Evolutionary conservation across 2,888 invertebrate species (phyloP).

Genomic region (Conchocele bisecta): DNA sequence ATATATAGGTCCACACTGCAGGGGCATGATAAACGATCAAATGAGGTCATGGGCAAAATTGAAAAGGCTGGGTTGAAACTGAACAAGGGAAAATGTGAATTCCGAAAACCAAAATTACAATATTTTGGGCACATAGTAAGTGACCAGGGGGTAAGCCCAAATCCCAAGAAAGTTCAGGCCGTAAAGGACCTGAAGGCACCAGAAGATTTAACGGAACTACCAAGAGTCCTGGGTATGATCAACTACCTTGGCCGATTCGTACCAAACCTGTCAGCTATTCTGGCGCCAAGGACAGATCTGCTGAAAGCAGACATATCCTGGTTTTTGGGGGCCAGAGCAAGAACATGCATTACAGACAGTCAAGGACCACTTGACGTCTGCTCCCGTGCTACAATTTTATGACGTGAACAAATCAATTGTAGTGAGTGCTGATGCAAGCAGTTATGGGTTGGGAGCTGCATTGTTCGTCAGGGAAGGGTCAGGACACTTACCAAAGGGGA

Average conservation of each 20-base stretch:
- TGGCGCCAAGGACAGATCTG: constrained; percentile 46
- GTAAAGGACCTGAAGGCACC: constrained; percentile 19
- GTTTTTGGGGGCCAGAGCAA: constrained; percentile 34
- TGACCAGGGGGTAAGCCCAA: constrained; percentile 30
- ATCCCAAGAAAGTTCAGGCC: constrained; percentile 37
- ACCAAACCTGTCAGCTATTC: constrained; percentile 37
- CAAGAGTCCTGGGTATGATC: constrained; percentile 15
- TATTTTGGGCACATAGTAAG: constrained; percentile 50
- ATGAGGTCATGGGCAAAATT: constrained; percentile 20
- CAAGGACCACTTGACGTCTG: constrained; percentile 37
- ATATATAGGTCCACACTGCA: constrained; percentile 24
- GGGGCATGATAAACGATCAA: constrained; percentile 40
- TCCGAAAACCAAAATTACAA: constrained; percentile 25
- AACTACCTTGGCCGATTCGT: constrained; percentile 20
- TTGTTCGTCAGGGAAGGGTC: constrained; percentile 45
- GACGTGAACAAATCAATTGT: constrained; percentile 59
- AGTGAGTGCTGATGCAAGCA: constrained; percentile 60
- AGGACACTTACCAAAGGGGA: constrained; percentile 53
- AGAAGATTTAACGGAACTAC: constrained; percentile 20
- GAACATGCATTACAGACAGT: constrained; percentile 44
- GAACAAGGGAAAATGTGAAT: constrained; percentile 52
- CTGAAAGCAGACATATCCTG: constrained; percentile 32
- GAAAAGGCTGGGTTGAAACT: constrained; percentile 34
- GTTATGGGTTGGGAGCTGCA: constrained; percentile 59
- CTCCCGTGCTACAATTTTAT: constrained; percentile 57